A percentile compares a stretch with the other conserved stretches of the same genome.
phyloP scores from a whole-genome alignment of 2,113 vertebrate species.

The Motacilla alba region DNA sequence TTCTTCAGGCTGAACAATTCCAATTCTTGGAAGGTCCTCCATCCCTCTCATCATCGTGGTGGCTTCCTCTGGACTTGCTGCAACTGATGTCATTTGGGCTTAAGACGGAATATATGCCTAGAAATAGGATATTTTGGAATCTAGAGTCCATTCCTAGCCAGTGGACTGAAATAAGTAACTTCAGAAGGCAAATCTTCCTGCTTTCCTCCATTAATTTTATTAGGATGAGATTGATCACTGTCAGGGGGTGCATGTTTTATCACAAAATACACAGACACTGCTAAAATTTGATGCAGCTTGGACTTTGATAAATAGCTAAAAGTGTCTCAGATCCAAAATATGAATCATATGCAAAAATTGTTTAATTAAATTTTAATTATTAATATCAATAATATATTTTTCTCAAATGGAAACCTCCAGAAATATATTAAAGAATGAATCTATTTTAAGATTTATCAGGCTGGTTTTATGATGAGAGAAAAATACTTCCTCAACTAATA shows the following conservation, averaged over 20 bases:
- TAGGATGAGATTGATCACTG: background rate
- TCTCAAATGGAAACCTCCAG: background rate
- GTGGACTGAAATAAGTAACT: background rate
- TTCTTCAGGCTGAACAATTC: background rate
- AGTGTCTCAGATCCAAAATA: background rate
- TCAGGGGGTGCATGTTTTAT: background rate
- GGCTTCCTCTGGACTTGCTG: background rate
- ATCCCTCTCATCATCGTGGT: background rate
- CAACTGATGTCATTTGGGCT: background rate
- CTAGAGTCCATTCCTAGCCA: background rate
- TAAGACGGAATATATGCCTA: background rate
- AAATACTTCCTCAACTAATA: background rate
- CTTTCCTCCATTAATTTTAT: background rate
- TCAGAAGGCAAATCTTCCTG: background rate
- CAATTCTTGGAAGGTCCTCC: background rate
- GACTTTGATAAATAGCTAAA: background rate
- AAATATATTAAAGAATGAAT: background rate
- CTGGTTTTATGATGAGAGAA: background rate
- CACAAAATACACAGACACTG: background rate
- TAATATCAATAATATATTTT: background rate
- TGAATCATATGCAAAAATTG: background rate
- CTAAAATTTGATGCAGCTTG: background rate
- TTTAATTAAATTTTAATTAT: background rate
- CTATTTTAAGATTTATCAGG: background rate
- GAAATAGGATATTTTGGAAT: background rate